phyloP scores from a whole-genome alignment of 2,113 vertebrate genomes.

The Chloebia gouldiae region DNA sequence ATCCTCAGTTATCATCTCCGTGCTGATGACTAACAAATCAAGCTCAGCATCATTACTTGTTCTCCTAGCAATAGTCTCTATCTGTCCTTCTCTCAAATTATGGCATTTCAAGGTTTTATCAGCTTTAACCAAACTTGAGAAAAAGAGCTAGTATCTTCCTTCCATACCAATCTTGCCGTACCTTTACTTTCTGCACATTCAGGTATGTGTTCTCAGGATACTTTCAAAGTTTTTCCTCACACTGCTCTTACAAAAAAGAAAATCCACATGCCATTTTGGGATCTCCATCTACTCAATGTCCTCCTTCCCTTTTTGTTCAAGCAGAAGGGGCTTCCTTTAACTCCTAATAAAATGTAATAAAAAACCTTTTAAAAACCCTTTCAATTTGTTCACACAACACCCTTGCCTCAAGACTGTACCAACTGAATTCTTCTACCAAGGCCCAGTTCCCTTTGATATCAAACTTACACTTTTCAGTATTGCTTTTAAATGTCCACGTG shows the following conservation, averaged over 20 bases:
- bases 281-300: not conserved
- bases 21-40: conserved; percentile 27
- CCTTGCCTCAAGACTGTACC: not conserved
- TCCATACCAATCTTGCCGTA: not conserved
- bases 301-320: not conserved
- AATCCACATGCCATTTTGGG: not conserved
- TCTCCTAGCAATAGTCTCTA: not conserved
- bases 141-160: not conserved
- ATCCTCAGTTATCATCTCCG: not conserved
- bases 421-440: not conserved
- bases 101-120: not conserved
- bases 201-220: not conserved
- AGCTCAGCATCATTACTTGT: not conserved
- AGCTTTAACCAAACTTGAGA: not conserved
- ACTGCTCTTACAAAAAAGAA: not conserved
- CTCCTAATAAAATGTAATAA: not conserved
- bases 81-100: not conserved
- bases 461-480: not conserved
- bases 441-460: not conserved
- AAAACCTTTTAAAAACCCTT: not conserved
- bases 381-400: not conserved
- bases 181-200: not conserved
- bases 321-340: not conserved
- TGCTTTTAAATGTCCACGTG: not conserved
- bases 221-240: not conserved